Base-by-base conservation (phyloP, 2,888 invertebrate genomes). In the Lycocerus yunnanus region DNA sequence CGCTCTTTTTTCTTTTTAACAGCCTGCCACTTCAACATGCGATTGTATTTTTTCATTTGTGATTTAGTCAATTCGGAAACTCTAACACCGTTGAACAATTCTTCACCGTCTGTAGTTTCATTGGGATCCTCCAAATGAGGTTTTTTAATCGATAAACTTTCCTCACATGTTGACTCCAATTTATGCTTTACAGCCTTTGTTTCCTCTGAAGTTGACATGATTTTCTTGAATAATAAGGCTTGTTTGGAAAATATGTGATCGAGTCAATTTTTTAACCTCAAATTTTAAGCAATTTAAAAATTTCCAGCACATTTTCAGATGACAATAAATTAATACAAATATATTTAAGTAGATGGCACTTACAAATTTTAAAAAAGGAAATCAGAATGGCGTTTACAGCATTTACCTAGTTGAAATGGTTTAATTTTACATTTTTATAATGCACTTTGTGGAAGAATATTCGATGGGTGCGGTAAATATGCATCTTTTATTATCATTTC, bases 11-110 rank as follows among this genome's bases (percentile, higher is more conserved):
- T 91, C 90, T 63, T 90, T 90, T 94, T 94, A 14, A 89, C 87
- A 78, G 91, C 90, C 80, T 92, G 90, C 93, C 94, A 95, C 86
- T 93, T 92, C 21, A 93, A 91, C 82, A 91, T 91, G 84, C 93
- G 94, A 63, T 83, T 78, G 71, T 87, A 87, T 74, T 87, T 87
- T 75, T 87, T 87, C 81, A 82, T 79, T 79, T 87, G 87, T 4
- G 84, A 79, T 80, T 87, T 87, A 2, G 86, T 86, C 69, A 87
- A 77, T 77, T 86, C 83, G 0, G 84, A 84, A 66, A 87, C 83
- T 83, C 85, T 86, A 16, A 86, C 83, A 8, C 87, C 87, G 77
- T 87, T 87, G 76, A 87, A 87, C 43, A 77, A 81, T 80, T 80
- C 72, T 18, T 77, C 68, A 65, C 43, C 18, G n/a, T 58, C 15